Percentiles rank a stretch among this genome's conserved stretches.
Conservation (phyloP, 2,888 invertebrate genomes). For the Cephalotes varians region DNA sequence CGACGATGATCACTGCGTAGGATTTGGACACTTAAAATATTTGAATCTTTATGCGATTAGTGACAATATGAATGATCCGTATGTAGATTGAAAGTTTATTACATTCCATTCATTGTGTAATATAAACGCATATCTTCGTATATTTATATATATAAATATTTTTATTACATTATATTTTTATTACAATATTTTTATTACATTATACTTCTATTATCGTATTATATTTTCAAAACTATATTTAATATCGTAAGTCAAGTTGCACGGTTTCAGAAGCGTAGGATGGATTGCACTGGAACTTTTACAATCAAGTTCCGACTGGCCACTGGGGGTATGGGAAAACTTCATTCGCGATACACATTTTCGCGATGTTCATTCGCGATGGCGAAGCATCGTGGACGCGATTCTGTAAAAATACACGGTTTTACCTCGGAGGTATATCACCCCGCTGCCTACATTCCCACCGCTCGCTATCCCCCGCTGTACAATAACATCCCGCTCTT, state of each 20-base stretch:
- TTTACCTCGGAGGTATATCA: slow-evolving; percentile 80
- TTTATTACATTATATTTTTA: not conserved
- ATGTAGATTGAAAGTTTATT: not conserved
- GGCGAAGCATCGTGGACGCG: slow-evolving; percentile 61
- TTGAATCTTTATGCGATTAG: not conserved
- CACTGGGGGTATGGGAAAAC: slow-evolving; percentile 26
- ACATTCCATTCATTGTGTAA: not conserved
- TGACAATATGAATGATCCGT: not conserved
- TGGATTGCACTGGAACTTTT: slow-evolving; percentile 47
- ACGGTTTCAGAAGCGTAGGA: not conserved
- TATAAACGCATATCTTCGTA: not conserved
- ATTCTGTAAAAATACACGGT: slow-evolving; percentile 80
- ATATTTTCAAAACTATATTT: not conserved
- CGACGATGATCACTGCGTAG: not conserved
- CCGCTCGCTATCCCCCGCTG: slow-evolving; percentile 68
- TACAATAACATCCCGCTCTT: slow-evolving; percentile 85
- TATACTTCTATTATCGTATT: not conserved
- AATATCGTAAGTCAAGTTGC: slow-evolving; percentile 14
- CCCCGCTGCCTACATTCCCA: slow-evolving; percentile 50
- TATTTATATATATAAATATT: not conserved
- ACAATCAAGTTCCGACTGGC: slow-evolving; percentile 38
- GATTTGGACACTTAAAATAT: slow-evolving; percentile 2
- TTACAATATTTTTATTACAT: not conserved
- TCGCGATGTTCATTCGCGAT: slow-evolving; percentile 63
- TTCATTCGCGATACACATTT: slow-evolving; percentile 53